These are phyloP conservation scores for Procambarus clarkii DNA, from an alignment of 1,140 invertebrate genomes.

Conservation along the genomic window DNA sequence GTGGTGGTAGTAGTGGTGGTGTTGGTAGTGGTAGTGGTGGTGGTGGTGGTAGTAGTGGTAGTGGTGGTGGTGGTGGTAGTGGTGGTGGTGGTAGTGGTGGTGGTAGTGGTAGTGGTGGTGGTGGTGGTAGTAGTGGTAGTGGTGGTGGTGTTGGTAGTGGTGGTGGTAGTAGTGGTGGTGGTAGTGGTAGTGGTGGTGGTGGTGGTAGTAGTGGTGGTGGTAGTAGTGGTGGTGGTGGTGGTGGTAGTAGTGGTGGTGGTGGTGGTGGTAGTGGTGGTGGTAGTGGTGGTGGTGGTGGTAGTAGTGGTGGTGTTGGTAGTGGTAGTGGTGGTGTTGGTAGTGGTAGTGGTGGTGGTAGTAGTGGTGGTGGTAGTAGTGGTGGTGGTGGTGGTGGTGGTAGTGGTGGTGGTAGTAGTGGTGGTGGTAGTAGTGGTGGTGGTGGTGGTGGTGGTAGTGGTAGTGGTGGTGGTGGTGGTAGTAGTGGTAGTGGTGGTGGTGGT, in stretches of 20 bases:
- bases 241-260: background rate
- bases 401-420: background rate
- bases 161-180: background rate
- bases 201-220: conserved; percentile 1
- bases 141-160: background rate
- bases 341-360: background rate
- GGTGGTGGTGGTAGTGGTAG: background rate
- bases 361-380: background rate
- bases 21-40: background rate
- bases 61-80: background rate
- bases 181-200: background rate
- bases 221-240: background rate
- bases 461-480: background rate
- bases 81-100: background rate
- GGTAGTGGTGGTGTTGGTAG: background rate
- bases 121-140: background rate
- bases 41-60: background rate
- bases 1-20: background rate
- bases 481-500: background rate
- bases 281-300: background rate
- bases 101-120: background rate
- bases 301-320: background rate
- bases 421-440: background rate
- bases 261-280: background rate
- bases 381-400: background rate